Conservation (phyloP, 1,140 invertebrate species). For the Aricia agestis region DNA sequence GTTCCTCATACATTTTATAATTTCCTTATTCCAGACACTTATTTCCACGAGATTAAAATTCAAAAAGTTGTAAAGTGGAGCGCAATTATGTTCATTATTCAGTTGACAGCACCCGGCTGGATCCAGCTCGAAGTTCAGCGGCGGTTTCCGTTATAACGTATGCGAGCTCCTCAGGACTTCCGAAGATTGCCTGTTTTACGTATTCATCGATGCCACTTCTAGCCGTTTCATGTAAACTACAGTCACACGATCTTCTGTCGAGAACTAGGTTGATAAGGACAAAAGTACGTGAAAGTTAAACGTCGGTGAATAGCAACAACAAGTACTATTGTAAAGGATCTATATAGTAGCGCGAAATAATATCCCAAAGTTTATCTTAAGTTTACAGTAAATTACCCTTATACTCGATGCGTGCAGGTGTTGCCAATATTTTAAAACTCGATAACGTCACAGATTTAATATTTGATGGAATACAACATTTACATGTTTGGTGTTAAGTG, state of each 20-base stretch:
- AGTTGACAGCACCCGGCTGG: not conserved
- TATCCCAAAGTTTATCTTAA: too few relatives aligned
- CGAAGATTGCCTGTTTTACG: not conserved
- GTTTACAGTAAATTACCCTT: too few relatives aligned
- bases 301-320: too few relatives aligned
- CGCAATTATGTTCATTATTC: not conserved
- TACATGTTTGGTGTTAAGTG: not conserved
- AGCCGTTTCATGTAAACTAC: not conserved
- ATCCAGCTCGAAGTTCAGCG: not conserved
- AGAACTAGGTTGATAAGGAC: too few relatives aligned
- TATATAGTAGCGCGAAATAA: too few relatives aligned
- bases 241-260: not conserved
- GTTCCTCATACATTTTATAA: not conserved
- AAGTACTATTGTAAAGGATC: too few relatives aligned
- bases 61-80: not conserved
- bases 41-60: not conserved
- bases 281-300: too few relatives aligned
- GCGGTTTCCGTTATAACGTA: not conserved
- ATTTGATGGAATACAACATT: not conserved
- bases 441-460: too few relatives aligned
- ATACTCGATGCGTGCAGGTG: too few relatives aligned
- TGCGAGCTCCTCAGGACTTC: not conserved
- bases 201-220: slow-evolving; percentile 1
- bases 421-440: too few relatives aligned
- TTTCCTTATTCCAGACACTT: not conserved